Conservation (phyloP, 2,113 vertebrate genomes). For the Lutjanus erythropterus region DNA sequence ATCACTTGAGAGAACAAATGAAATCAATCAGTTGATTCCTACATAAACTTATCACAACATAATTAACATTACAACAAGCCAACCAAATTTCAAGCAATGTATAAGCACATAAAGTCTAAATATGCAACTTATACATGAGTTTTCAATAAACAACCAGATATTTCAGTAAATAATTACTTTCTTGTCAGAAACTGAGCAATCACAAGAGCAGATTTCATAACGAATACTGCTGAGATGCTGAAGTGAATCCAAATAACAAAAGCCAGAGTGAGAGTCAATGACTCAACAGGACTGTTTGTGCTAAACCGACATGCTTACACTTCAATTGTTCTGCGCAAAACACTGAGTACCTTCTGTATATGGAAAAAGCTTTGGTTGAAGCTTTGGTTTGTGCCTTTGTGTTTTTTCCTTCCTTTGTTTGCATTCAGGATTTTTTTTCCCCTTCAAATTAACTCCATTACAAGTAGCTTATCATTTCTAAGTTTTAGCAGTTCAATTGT, state of each 20-base stretch:
- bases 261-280: conserved; percentile 38
- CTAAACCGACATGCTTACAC: conserved; percentile 40
- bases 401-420: conserved; percentile 8
- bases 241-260: conserved; percentile 44
- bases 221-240: conserved; percentile 8
- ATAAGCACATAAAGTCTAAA: not conserved
- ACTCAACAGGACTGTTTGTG: conserved; percentile 59
- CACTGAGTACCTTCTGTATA: not conserved
- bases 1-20: not conserved
- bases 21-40: not conserved
- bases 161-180: conserved; percentile 28
- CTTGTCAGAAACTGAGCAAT: conserved; percentile 21
- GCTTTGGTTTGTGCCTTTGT: conserved; percentile 10
- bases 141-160: not conserved
- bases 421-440: not conserved
- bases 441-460: conserved; percentile 9
- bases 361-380: conserved; percentile 33
- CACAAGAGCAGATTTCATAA: conserved; percentile 28
- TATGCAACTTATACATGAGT: not conserved
- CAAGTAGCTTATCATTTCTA: not conserved
- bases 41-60: not conserved
- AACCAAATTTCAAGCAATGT: not conserved
- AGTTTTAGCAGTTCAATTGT: not conserved
- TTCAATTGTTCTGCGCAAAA: conserved; percentile 52
- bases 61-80: not conserved